Evolutionary conservation across 1,140 invertebrate species (phyloP).

Genomic region (Anoplolepis gracilipes): DNA sequence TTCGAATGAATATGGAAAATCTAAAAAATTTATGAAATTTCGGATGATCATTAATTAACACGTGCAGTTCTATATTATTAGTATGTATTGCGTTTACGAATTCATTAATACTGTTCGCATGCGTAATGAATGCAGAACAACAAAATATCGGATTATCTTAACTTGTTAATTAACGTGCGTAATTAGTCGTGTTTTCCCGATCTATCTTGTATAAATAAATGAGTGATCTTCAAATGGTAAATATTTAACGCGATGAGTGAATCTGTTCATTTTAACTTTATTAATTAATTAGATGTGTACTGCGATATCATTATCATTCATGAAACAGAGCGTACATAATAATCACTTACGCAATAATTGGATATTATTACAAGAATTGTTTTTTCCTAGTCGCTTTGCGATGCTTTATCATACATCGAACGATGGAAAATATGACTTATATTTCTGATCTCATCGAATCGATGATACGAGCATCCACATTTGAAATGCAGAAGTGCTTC

Average conservation of each 20-base stretch:
- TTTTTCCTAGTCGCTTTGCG: background rate
- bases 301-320: background rate
- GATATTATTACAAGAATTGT: background rate
- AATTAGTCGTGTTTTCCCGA: constrained; percentile 10
- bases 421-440: background rate
- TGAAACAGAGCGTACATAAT: background rate
- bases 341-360: background rate
- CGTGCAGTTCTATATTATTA: background rate
- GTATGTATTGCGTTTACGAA: background rate
- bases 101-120: constrained; percentile 25
- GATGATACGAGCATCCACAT: background rate
- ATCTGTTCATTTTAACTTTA: constrained; percentile 1
- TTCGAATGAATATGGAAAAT: background rate
- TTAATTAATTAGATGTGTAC: constrained; percentile 5
- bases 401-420: background rate
- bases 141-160: background rate
- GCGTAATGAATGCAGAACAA: background rate
- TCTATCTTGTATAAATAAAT: background rate
- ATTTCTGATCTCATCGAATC: background rate
- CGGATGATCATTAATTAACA: constrained; percentile 11
- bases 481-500: background rate
- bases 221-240: constrained; percentile 24
- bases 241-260: background rate
- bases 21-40: background rate
- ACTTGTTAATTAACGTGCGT: constrained; percentile 44